Conservation (phyloP, 2,888 invertebrate species). For the Morinoia aosen region DNA sequence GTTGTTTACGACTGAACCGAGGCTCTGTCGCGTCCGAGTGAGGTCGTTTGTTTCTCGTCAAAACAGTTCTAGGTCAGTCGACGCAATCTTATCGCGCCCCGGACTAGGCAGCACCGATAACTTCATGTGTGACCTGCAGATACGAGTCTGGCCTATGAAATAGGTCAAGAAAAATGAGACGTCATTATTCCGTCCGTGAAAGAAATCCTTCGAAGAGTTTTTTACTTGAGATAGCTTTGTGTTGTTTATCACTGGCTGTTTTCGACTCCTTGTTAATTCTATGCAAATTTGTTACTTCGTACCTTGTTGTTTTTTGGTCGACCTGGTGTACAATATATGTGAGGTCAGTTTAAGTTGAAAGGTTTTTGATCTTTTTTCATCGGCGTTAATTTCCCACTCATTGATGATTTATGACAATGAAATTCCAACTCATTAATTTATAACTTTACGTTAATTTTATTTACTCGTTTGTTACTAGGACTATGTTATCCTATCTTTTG, state of each 20-base stretch:
- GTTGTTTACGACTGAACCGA: background rate
- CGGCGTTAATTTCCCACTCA: background rate
- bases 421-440: background rate
- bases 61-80: slow-evolving; percentile 9
- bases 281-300: background rate
- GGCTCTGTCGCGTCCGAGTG: background rate
- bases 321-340: background rate
- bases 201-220: background rate
- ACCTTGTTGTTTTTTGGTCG: background rate
- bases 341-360: background rate
- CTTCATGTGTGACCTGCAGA: background rate
- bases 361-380: background rate
- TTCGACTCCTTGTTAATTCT: background rate
- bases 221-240: background rate
- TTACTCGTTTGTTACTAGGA: background rate
- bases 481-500: background rate
- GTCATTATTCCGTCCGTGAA: background rate
- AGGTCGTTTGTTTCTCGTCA: slow-evolving; percentile 20
- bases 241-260: background rate
- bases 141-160: background rate
- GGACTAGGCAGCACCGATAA: background rate
- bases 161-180: slow-evolving; percentile 14
- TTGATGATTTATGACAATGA: background rate
- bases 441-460: background rate
- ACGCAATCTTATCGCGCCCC: background rate